Evolutionary conservation across 2,888 invertebrate genomes (phyloP).

Genomic region (Darwinula stevensoni): DNA sequence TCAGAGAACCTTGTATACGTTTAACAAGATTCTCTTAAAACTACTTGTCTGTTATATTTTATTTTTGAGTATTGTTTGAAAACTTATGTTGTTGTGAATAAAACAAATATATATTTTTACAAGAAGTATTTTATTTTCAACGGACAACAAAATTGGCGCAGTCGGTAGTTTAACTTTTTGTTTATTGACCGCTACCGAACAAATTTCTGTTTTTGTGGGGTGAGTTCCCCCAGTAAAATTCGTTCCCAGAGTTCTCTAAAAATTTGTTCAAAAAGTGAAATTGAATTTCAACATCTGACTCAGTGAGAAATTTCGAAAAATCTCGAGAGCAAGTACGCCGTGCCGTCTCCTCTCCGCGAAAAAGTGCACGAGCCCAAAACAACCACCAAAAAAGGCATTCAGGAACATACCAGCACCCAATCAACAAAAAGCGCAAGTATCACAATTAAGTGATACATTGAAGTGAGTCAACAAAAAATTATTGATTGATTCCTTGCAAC

Average conservation of each 20-base stretch:
- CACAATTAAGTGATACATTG: constrained; percentile 1
- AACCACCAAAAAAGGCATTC: background rate
- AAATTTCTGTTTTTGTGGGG: constrained; percentile 1
- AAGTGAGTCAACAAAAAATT: background rate
- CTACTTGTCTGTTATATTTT: too few species aligned
- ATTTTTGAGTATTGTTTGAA: background rate
- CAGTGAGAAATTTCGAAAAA: constrained; percentile 1
- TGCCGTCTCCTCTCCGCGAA: constrained; percentile 2
- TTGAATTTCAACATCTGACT: background rate
- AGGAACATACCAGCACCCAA: background rate
- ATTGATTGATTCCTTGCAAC: constrained; percentile 1
- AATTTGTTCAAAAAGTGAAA: background rate
- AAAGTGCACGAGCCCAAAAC: background rate
- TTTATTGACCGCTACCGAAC: background rate
- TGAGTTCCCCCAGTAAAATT: background rate
- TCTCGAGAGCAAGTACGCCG: constrained; percentile 2
- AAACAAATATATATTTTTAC: background rate
- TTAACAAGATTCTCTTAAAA: constrained; percentile 2
- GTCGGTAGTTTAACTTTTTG: constrained; percentile 1
- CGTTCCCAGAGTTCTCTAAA: background rate
- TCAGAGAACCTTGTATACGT: constrained; percentile 1
- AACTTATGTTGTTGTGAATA: background rate
- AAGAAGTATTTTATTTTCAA: background rate
- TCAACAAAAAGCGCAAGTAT: constrained; percentile 2
- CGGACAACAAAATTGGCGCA: constrained; percentile 1